phyloP scores from a whole-genome alignment of 2,888 invertebrate genomes.

The Trissonchulus latispiculum region DNA sequence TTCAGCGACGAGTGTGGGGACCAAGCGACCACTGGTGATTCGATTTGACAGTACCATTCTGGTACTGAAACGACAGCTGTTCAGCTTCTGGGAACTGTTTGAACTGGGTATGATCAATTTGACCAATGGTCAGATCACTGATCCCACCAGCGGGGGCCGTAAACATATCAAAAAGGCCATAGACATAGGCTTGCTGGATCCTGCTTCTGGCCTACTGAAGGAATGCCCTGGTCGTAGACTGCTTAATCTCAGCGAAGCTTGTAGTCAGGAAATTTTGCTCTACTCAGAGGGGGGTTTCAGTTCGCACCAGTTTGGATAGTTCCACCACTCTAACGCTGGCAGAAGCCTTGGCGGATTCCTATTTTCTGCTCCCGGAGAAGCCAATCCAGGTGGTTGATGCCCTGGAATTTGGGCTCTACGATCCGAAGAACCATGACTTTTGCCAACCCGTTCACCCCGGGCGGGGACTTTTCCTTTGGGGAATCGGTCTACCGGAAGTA shows the following conservation, averaged over 20 bases:
- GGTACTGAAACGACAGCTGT: background rate
- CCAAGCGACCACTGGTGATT: conserved; percentile 4
- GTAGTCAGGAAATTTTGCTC: background rate
- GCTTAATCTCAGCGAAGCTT: background rate
- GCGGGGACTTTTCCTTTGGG: conserved; percentile 2
- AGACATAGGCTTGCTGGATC: background rate
- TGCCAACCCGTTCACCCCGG: conserved; percentile 4
- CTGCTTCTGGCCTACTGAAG: background rate
- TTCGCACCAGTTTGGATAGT: too few relatives aligned
- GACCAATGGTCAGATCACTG: background rate
- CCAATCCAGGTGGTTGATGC: background rate
- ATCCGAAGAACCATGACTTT: background rate
- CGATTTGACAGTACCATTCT: background rate
- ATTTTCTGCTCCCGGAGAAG: background rate
- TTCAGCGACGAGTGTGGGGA: background rate
- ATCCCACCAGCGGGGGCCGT: background rate
- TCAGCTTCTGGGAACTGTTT: background rate
- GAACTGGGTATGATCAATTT: background rate
- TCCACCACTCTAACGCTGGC: background rate
- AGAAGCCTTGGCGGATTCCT: background rate
- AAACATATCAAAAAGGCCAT: background rate
- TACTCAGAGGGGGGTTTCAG: too few relatives aligned
- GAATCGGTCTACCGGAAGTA: conserved; percentile 1
- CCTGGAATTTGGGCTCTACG: background rate
- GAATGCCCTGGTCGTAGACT: background rate